Evolutionary conservation across 2,888 invertebrate genomes (phyloP).

Genomic region (Thereva nobilitata): DNA sequence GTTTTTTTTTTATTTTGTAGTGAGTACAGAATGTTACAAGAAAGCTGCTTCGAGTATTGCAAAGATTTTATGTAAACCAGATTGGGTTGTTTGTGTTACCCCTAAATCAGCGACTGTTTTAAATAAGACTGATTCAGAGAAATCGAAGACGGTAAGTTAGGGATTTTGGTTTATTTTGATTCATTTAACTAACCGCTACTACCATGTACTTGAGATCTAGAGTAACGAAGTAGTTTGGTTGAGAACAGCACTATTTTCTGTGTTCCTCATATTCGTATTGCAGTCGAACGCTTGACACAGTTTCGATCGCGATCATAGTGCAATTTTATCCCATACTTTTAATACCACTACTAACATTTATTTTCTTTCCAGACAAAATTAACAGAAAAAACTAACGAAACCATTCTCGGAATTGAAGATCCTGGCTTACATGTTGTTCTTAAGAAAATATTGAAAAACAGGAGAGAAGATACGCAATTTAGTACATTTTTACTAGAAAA

Average conservation of each 20-base stretch:
- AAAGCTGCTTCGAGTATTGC: slow-evolving; percentile 59
- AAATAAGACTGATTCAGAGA: slow-evolving; percentile 33
- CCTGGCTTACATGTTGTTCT: slow-evolving; percentile 75
- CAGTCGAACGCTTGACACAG: too few relatives aligned
- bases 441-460: slow-evolving; percentile 69
- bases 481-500: slow-evolving; percentile 63
- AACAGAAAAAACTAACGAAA: slow-evolving; percentile 54
- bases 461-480: slow-evolving; percentile 51
- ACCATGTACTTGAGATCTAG: too few relatives aligned
- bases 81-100: slow-evolving; percentile 61
- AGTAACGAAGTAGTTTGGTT: too few relatives aligned
- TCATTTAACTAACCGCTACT: too few relatives aligned
- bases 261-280: too few relatives aligned
- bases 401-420: slow-evolving; percentile 67
- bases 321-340: too few relatives aligned
- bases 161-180: too few relatives aligned
- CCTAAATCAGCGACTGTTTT: neutral
- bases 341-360: neutral
- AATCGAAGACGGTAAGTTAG: slow-evolving; percentile 21
- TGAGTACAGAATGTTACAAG: slow-evolving; percentile 54
- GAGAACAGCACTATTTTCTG: too few relatives aligned
- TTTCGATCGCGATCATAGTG: too few relatives aligned
- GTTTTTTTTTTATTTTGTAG: slow-evolving; percentile 44
- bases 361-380: slow-evolving; percentile 43
- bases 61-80: slow-evolving; percentile 57